Conservation (phyloP, 2,888 invertebrate genomes). For the Agonopterix arenella region DNA sequence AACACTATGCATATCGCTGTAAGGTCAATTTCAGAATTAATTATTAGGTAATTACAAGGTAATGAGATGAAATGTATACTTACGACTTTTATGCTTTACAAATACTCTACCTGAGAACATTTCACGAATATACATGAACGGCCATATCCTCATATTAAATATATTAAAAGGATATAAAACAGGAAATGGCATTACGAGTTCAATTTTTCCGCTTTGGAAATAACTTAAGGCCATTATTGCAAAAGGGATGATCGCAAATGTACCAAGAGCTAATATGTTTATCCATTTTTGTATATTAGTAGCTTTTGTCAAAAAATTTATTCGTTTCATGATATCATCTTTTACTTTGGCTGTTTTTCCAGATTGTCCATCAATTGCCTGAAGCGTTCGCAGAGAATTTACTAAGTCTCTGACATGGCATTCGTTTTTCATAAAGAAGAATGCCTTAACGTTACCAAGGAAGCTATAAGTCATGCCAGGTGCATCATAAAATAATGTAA, state of each 20-base stretch:
- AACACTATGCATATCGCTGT: conserved; percentile 11
- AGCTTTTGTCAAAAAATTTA: conserved; percentile 17
- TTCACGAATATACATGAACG: conserved; percentile 29
- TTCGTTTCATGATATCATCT: conserved; percentile 10
- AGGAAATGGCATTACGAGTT: conserved; percentile 31
- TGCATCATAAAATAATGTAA: conserved; percentile 27
- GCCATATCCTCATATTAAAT: conserved; percentile 25
- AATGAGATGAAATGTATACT: no score
- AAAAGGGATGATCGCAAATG: conserved; percentile 29
- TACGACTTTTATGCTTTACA: no score
- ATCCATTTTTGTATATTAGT: conserved; percentile 16
- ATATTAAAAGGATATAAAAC: conserved; percentile 41
- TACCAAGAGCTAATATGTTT: conserved; percentile 10
- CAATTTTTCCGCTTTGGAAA: conserved; percentile 23
- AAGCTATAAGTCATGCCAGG: conserved; percentile 31
- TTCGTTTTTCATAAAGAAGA: conserved; percentile 23
- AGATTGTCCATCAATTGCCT: conserved; percentile 1
- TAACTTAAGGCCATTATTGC: conserved; percentile 23
- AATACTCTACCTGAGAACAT: conserved; percentile 28
- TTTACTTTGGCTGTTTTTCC: conserved; percentile 5
- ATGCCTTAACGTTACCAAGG: conserved; percentile 29
- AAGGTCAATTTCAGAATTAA: no score
- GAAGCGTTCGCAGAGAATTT: conserved; percentile 17
- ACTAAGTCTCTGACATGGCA: conserved; percentile 25
- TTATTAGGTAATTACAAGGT: no score